Base-by-base conservation (phyloP, 2,113 vertebrate genomes). In the Vanacampus margaritifer region DNA sequence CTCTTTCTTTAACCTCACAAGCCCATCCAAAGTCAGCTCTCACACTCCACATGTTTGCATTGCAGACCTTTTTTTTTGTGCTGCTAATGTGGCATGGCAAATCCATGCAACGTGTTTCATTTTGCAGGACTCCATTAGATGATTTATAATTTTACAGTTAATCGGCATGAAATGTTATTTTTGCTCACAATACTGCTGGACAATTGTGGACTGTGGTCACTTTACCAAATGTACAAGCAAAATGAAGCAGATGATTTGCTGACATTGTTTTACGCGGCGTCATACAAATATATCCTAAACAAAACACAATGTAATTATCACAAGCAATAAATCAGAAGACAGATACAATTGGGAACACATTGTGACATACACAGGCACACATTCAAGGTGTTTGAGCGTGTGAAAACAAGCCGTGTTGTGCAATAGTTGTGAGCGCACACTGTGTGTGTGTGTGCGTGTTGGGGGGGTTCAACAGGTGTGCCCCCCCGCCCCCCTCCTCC, bases 1-100 rank as follows among this genome's bases (percentile, higher is more conserved):
- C 67, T 81, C 65, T 78, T 75, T 84, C 64, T 79, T 81, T 57
- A 75, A 66, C 58, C 70, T 61, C 50, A 67, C 77, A 79, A 65
- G 63, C 19, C 69, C 23, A 76, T 67, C 67, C 71, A 63, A 73
- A 75, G 73, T 73, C 66, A 79, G 57, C 46, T 68, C 50, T 74
- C 78, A 28, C 68, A 64, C 62, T 72, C 26, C 65, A 67, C 76
- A 70, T 72, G 74, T 81, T 83, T 65, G n/a, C 58, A 82, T 65
- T 67, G 9, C 69, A 50, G 8, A 62, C 10, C 35, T 14, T 69
- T 68, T 74, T 16, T 73, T 68, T 74, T 54, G 19, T 26, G n/a
- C 51, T 17, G 10, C 26, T 58, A 45, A 67, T 3, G 4, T 24
- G 26, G 35, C 35, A 63, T n/a, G 51, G 9, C 35, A 23, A 64